Percentiles rank a stretch among this genome's conserved stretches.
Evolutionary conservation across 2,797 vertebrate species (phyloP).

Genomic region (Otolemur crassicaudatus): DNA sequence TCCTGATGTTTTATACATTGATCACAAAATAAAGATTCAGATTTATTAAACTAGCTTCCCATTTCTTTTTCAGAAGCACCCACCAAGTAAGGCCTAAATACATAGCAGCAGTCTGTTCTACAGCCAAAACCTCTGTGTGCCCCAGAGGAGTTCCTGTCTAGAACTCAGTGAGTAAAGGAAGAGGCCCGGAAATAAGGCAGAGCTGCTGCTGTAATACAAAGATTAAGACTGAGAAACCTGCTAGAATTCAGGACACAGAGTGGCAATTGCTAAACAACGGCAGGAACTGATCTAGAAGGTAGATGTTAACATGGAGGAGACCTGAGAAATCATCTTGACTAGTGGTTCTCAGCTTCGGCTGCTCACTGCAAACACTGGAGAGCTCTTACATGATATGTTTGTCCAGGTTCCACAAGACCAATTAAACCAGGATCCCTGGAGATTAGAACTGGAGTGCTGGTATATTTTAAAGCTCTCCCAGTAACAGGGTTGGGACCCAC

Average conservation of each 20-base stretch:
- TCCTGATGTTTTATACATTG: not conserved
- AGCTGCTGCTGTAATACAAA: not conserved
- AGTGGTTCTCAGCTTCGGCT: not conserved
- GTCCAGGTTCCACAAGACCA: not conserved
- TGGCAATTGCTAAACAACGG: not conserved
- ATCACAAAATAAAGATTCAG: not conserved
- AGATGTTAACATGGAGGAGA: not conserved
- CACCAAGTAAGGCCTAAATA: not conserved
- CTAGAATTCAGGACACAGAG: not conserved
- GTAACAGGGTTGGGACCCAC: not conserved
- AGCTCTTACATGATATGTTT: not conserved
- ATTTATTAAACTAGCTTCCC: conserved; percentile 27
- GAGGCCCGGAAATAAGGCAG: conserved; percentile 32
- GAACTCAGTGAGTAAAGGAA: not conserved
- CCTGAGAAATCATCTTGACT: not conserved
- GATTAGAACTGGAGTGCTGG: not conserved
- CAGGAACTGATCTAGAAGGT: not conserved
- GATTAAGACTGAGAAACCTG: not conserved
- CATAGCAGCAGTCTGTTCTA: not conserved
- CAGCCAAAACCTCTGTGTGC: not conserved
- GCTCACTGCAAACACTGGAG: not conserved
- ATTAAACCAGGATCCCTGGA: not conserved
- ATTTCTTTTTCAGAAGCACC: conserved; percentile 48
- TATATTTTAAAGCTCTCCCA: not conserved
- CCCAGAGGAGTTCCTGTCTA: not conserved